Evolutionary conservation across 2,113 vertebrate species (phyloP).

Genomic region (Mellivora capensis): DNA sequence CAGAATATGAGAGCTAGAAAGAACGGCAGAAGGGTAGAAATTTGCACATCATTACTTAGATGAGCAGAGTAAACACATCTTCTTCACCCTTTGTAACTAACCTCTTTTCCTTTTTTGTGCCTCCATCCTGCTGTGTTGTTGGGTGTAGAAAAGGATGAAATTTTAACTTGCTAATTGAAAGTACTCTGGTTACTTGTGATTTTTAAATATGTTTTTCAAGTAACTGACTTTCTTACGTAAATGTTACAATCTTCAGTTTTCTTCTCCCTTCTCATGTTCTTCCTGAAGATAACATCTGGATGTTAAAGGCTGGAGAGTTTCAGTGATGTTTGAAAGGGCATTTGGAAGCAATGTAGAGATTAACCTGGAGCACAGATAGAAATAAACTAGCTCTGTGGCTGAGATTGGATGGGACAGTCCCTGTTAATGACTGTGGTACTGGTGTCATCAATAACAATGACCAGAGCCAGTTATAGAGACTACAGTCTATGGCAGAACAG

Average conservation of each 20-base stretch:
- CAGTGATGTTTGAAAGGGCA: background rate
- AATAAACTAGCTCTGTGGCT: background rate
- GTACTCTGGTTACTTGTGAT: background rate
- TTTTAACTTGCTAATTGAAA: conserved; percentile 27
- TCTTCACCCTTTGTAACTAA: background rate
- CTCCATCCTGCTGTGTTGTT: background rate
- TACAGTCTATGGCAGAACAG: background rate
- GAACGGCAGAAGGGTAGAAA: background rate
- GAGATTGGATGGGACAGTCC: background rate
- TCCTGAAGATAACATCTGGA: background rate
- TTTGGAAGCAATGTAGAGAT: background rate
- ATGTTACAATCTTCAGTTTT: background rate
- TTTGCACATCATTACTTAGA: background rate
- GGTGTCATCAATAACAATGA: background rate
- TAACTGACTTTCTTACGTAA: background rate
- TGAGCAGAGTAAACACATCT: background rate
- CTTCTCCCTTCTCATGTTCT: background rate
- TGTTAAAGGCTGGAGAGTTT: background rate
- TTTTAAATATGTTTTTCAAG: background rate
- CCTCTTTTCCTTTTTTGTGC: background rate
- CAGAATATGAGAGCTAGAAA: background rate
- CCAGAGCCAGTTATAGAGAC: background rate
- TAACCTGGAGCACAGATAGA: background rate
- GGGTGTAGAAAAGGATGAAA: background rate
- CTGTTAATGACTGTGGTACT: background rate